A percentile compares a stretch with the other conserved stretches of the same genome.
Evolutionary conservation across 2,113 vertebrate genomes (phyloP).

Genomic region (Protomyctophum bolini): DNA sequence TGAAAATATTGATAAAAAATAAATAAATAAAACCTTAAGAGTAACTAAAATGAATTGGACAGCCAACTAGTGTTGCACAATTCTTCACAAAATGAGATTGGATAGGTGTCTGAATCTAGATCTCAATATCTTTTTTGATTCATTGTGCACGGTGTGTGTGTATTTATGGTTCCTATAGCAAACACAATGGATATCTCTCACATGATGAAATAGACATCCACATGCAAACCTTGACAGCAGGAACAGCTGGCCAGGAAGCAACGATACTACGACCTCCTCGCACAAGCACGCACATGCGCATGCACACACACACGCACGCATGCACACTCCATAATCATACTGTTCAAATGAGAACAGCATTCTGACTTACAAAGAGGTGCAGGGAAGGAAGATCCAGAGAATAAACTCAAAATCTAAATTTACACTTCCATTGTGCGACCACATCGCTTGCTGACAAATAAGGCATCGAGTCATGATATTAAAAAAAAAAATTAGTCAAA

Average conservation of each 20-base stretch:
- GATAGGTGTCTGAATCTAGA: no score
- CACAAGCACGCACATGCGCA: neutral
- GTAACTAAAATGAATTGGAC: no score
- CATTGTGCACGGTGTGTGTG: neutral
- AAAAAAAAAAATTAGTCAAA: no score
- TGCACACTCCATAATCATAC: constrained; percentile 20
- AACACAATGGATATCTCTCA: constrained; percentile 30
- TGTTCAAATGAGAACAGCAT: constrained; percentile 17
- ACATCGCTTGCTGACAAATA: no score
- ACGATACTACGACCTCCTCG: constrained; percentile 34
- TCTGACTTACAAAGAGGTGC: neutral
- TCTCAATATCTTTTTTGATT: no score
- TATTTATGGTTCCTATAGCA: neutral
- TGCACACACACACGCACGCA: neutral
- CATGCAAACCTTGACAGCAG: constrained; percentile 56
- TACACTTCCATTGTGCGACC: no score
- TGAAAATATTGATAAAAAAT: no score
- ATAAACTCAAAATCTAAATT: neutral
- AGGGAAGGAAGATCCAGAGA: constrained; percentile 12
- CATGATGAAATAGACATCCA: constrained; percentile 63
- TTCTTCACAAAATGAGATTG: no score
- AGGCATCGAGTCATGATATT: no score
- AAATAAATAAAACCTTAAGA: no score
- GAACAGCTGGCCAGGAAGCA: constrained; percentile 74
- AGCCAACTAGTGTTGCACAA: no score